Percentiles rank a stretch among this genome's conserved stretches.
These are phyloP conservation scores for Lagria hirta DNA, from an alignment of 2,888 invertebrate species.

Conservation along the genomic window DNA sequence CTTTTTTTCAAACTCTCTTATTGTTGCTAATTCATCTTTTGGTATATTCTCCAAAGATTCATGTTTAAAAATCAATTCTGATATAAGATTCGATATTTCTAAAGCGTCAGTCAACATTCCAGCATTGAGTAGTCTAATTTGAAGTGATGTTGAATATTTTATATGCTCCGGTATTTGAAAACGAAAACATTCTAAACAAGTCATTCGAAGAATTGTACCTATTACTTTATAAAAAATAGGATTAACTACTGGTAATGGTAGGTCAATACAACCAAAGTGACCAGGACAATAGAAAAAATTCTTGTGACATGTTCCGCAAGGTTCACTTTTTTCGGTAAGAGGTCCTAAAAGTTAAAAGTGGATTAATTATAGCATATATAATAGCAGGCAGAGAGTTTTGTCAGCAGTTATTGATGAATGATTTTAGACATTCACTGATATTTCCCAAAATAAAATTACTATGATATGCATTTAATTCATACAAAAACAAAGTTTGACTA, in stretches of 20 bases:
- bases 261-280: slow-evolving; percentile 92
- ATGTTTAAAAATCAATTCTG: slow-evolving; percentile 36
- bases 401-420: no score
- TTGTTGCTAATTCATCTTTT: slow-evolving; percentile 31
- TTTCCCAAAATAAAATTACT: no score
- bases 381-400: no score
- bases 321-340: slow-evolving; percentile 63
- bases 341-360: slow-evolving; percentile 54
- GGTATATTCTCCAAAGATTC: slow-evolving; percentile 41
- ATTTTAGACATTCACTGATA: no score
- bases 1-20: slow-evolving; percentile 44
- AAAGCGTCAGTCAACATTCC: slow-evolving; percentile 75
- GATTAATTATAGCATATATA: no score
- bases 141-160: slow-evolving; percentile 58
- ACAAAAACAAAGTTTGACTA: no score
- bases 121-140: slow-evolving; percentile 70
- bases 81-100: slow-evolving; percentile 55
- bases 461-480: no score
- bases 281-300: slow-evolving; percentile 75
- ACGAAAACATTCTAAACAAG: slow-evolving; percentile 70
- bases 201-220: slow-evolving; percentile 65
- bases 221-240: slow-evolving; percentile 83
- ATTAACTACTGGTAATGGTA: slow-evolving; percentile 87
- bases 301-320: slow-evolving; percentile 79
- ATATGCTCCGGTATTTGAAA: slow-evolving; percentile 64